Evolutionary conservation across 2,797 vertebrate species (phyloP), one percentile per base, ranked within the genome.

Genomic region (Macropus fuliginosus): DNA sequence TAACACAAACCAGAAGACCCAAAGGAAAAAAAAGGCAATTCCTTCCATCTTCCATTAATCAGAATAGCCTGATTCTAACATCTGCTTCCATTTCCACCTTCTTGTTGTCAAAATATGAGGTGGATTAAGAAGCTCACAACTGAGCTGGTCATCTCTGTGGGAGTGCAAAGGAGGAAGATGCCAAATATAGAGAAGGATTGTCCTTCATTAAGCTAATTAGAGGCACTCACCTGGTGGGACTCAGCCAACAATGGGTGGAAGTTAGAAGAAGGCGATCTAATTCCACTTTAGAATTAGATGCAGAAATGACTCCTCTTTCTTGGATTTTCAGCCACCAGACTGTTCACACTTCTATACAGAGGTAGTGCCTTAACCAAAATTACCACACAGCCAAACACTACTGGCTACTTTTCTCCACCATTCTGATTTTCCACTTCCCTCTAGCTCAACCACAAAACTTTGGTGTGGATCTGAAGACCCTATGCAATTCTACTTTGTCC

Each of bases 1-100:
- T 94, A 94, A 96, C 91, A 94, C 55, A 96, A 96, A 93, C 96
- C 28, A 87, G 90, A 96, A 92, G 94, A 54, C 11, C 40, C 52
- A 90, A 62, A 57, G 46, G 55, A 31, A 24, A 1, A 31, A 66
- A 54, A 18, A 28, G n/a, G n/a, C 5, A 56, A n/a, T 93, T 91
- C 18, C 18, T 92, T 54, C 92, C 9, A 18, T 59, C 18, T 50
- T 90, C 52, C 92, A 14, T 91, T 92, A 93, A 94, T 40, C 90
- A 92, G 94, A 94, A 91, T 55, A 55, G 90, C 54, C 55, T 56
- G 54, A 90, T 56, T 93, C 34, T 91, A 93, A 62, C 50, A 92
- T 90, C 91, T 94, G 91, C 57, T 93, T 92, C 59, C 52, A 62
- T 91, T 62, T 95, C 81, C 3, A 56, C 34, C 74, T 97, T 94